phyloP scores from a whole-genome alignment of 2,888 invertebrate species.

The Hipparchia semele region DNA sequence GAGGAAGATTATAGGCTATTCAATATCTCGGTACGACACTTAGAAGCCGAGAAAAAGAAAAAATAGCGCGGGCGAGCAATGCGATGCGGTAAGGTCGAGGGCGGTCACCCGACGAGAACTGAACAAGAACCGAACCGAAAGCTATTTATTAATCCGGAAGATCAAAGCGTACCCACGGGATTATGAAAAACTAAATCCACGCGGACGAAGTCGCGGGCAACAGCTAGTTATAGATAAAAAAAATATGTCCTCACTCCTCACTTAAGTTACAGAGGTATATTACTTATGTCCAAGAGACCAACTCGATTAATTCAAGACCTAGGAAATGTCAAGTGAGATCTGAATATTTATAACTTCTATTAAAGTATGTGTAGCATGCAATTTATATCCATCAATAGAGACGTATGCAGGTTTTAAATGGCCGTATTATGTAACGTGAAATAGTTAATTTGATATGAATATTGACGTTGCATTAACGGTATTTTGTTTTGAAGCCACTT shows the following conservation, averaged over 20 bases:
- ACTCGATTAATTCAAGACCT: slow-evolving; percentile 14
- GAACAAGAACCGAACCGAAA: too few species aligned
- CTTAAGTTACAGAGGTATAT: background rate
- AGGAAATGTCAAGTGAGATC: slow-evolving; percentile 15
- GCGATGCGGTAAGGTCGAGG: too few species aligned
- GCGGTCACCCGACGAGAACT: too few species aligned
- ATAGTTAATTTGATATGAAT: slow-evolving; percentile 8
- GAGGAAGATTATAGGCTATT: too few species aligned
- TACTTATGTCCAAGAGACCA: slow-evolving; percentile 4
- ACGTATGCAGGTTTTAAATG: background rate
- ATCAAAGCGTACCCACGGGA: too few species aligned
- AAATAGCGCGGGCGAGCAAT: too few species aligned
- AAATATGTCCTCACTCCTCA: background rate
- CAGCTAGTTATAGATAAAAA: background rate
- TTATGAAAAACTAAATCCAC: too few species aligned
- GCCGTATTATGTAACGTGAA: background rate
- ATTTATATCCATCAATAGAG: slow-evolving; percentile 10
- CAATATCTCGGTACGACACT: too few species aligned
- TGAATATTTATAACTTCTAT: slow-evolving; percentile 16
- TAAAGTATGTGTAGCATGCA: slow-evolving; percentile 1
- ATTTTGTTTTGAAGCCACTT: background rate
- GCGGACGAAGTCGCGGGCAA: too few species aligned
- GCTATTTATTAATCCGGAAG: too few species aligned
- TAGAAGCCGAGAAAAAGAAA: too few species aligned
- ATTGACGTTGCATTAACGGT: slow-evolving; percentile 11